Evolutionary conservation across 1,140 invertebrate genomes (phyloP).

Genomic region (Drosophila saltans): DNA sequence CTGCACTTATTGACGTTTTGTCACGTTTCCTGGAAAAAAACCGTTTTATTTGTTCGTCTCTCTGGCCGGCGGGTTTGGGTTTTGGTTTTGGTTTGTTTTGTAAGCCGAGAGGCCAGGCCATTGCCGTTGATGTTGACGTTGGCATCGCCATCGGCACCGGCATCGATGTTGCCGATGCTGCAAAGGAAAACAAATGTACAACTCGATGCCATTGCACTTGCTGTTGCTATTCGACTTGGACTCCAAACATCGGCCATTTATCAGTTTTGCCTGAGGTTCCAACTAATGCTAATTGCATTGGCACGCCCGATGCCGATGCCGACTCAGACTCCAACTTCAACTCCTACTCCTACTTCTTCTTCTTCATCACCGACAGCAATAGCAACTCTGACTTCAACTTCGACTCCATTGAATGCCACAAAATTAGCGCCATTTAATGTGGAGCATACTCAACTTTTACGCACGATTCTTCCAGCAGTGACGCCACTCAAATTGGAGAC

Average conservation of each 20-base stretch:
- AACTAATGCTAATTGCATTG: conserved; percentile 75
- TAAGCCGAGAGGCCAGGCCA: conserved; percentile 64
- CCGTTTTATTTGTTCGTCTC: conserved; percentile 73
- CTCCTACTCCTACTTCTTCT: conserved; percentile 12
- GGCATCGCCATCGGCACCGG: not conserved
- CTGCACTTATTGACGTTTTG: conserved; percentile 74
- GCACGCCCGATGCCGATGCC: conserved; percentile 54
- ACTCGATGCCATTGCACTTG: conserved; percentile 65
- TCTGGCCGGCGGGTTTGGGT: conserved; percentile 20
- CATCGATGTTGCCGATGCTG: conserved; percentile 21
- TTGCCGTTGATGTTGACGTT: not conserved
- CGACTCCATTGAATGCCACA: conserved; percentile 55
- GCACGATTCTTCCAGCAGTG: conserved; percentile 71
- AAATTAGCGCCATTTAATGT: conserved; percentile 81
- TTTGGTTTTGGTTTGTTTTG: conserved; percentile 74
- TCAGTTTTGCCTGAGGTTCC: conserved; percentile 46
- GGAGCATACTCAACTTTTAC: conserved; percentile 78
- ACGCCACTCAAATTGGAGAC: conserved; percentile 56
- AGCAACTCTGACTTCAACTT: conserved; percentile 6
- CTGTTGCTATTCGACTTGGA: conserved; percentile 26
- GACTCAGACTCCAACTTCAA: conserved; percentile 1
- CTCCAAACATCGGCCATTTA: conserved; percentile 27
- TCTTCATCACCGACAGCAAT: not conserved
- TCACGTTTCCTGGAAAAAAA: conserved; percentile 80
- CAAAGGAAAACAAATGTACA: conserved; percentile 68